Conservation (phyloP, 2,888 invertebrate species). For the Chromoteleia sp. region DNA sequence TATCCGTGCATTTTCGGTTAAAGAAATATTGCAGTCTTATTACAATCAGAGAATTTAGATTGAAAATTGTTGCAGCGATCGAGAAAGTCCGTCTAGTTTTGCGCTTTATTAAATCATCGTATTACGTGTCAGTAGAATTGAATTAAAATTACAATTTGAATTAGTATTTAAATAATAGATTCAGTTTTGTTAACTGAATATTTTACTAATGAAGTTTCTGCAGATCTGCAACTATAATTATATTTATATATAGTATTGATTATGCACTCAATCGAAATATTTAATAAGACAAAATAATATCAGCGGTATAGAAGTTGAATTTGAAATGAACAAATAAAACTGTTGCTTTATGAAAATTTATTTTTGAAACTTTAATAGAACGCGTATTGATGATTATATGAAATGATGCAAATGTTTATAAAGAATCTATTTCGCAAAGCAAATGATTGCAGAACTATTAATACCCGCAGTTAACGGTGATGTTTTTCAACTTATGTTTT, state of each 20-base stretch:
- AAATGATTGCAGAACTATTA: slow-evolving; percentile 40
- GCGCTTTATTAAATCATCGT: slow-evolving; percentile 14
- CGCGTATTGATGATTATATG: slow-evolving; percentile 16
- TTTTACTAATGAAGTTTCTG: not conserved
- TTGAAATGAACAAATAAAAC: slow-evolving; percentile 9
- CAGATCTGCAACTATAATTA: slow-evolving; percentile 1
- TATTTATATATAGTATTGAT: slow-evolving; percentile 25
- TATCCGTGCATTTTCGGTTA: slow-evolving; percentile 9
- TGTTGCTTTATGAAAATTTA: slow-evolving; percentile 22
- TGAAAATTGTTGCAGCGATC: slow-evolving; percentile 16
- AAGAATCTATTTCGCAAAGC: slow-evolving; percentile 19
- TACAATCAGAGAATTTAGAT: slow-evolving; percentile 8
- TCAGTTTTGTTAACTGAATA: not conserved
- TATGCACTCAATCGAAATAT: slow-evolving; percentile 6
- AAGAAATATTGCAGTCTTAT: slow-evolving; percentile 31
- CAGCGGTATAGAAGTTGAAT: slow-evolving; percentile 10
- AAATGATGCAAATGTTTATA: slow-evolving; percentile 32
- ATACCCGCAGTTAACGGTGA: slow-evolving; percentile 14
- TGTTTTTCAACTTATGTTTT: slow-evolving; percentile 11
- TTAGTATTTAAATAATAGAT: not conserved
- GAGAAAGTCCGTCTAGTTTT: slow-evolving; percentile 11
- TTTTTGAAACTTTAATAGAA: slow-evolving; percentile 40
- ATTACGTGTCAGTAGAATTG: not conserved
- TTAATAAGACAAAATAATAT: not conserved
- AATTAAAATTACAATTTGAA: not conserved